Percentiles rank a stretch among this genome's conserved stretches.
These are phyloP conservation scores for Petrolisthes manimaculis DNA, from an alignment of 2,888 invertebrate species.

Conservation along the genomic window DNA sequence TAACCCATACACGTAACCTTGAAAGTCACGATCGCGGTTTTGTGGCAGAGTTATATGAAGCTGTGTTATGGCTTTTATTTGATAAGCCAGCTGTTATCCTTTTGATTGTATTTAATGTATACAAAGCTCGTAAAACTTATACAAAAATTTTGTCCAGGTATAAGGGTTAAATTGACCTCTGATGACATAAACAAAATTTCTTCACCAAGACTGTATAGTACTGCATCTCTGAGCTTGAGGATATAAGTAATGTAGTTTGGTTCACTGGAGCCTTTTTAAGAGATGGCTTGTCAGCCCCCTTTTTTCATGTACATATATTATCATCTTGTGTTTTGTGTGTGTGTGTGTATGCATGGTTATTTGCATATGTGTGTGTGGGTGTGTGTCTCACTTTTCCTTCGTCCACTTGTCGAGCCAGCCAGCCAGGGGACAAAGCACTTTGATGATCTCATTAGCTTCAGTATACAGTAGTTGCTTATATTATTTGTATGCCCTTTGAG, in stretches of 20 bases:
- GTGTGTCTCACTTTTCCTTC: conserved; percentile 20
- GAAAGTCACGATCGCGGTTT: no score
- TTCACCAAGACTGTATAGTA: background rate
- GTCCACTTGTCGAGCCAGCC: conserved; percentile 43
- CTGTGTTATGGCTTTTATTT: no score
- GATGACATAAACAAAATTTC: no score
- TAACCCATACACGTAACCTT: no score
- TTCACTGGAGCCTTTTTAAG: background rate
- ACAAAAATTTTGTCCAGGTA: no score
- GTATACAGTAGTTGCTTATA: background rate
- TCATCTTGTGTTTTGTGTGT: background rate
- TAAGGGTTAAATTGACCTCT: no score
- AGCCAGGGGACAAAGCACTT: conserved; percentile 52
- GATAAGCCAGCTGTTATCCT: no score
- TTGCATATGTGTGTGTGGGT: background rate
- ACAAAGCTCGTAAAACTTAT: no score
- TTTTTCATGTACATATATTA: background rate
- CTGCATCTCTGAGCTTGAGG: conserved; percentile 42
- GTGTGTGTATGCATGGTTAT: background rate
- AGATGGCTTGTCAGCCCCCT: background rate
- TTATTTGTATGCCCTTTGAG: no score
- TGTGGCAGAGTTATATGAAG: no score
- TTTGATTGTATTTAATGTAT: no score
- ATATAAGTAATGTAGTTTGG: background rate
- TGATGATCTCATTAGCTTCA: conserved; percentile 58